Evolutionary conservation across 1,140 invertebrate genomes (phyloP).

Genomic region (Littorina saxatilis): DNA sequence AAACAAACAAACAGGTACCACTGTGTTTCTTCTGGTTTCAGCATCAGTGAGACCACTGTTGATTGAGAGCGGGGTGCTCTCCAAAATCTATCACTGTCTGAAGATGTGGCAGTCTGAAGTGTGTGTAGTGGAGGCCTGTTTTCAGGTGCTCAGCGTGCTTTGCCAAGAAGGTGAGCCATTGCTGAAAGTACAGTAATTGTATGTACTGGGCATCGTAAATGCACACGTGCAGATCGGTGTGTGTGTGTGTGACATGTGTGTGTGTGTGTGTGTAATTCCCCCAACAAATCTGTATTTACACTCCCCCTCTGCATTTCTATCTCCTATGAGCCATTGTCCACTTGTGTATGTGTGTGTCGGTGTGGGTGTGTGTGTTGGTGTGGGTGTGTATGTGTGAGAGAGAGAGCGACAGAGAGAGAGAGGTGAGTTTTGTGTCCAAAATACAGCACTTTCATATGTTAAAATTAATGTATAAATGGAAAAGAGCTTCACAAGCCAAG

Average conservation of each 20-base stretch:
- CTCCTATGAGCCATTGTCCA: no score
- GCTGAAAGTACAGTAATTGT: neutral
- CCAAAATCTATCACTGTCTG: slow-evolving; percentile 17
- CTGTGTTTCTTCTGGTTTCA: neutral
- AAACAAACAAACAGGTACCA: no score
- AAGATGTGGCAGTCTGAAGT: slow-evolving; percentile 20
- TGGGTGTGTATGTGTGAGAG: neutral
- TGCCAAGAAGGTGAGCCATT: slow-evolving; percentile 13
- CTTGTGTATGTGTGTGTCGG: neutral
- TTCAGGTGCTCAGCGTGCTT: neutral
- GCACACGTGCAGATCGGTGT: neutral
- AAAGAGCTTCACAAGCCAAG: no score
- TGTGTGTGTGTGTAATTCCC: neutral
- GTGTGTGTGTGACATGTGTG: neutral
- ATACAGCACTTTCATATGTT: no score
- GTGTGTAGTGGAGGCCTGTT: slow-evolving; percentile 7
- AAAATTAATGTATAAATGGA: no score
- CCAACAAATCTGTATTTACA: neutral
- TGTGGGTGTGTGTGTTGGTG: neutral
- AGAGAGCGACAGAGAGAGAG: no score
- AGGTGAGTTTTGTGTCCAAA: no score
- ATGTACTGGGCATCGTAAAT: neutral
- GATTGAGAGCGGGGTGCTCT: neutral
- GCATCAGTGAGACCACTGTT: slow-evolving; percentile 14
- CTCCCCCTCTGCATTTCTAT: neutral